Conservation (phyloP, 2,888 invertebrate genomes). For the Pemphredon lugubris region DNA sequence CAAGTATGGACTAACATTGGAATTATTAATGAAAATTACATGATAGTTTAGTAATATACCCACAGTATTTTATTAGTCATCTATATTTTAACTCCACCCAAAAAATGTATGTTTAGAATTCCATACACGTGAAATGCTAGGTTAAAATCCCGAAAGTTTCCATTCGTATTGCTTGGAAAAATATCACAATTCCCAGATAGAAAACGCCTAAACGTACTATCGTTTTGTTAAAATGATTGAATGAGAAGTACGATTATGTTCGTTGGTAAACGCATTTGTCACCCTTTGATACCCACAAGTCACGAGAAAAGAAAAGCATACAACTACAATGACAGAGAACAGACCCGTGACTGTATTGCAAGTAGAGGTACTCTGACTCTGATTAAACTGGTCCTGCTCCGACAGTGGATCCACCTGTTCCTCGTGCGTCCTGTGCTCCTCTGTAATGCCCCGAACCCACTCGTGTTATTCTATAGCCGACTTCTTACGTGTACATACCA, state of each 20-base stretch:
- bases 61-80: too few species aligned
- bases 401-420: slow-evolving; percentile 77
- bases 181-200: too few species aligned
- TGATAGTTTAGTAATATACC: too few species aligned
- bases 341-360: slow-evolving; percentile 80
- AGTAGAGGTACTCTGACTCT: slow-evolving; percentile 79
- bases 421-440: slow-evolving; percentile 78
- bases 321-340: slow-evolving; percentile 78
- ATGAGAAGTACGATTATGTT: not conserved
- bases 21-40: too few species aligned
- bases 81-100: too few species aligned
- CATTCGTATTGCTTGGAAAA: too few species aligned
- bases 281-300: slow-evolving; percentile 41
- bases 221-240: not conserved
- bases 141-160: too few species aligned
- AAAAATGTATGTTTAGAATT: too few species aligned
- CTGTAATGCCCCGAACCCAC: slow-evolving; percentile 80
- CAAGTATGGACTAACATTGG: too few species aligned
- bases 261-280: slow-evolving; percentile 12
- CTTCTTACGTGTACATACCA: slow-evolving; percentile 49
- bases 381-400: slow-evolving; percentile 79
- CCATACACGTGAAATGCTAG: too few species aligned
- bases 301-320: slow-evolving; percentile 68
- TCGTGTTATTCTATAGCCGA: slow-evolving; percentile 69
- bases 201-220: not conserved